Conservation (phyloP, 2,888 invertebrate species). For the Elmis aenea region DNA sequence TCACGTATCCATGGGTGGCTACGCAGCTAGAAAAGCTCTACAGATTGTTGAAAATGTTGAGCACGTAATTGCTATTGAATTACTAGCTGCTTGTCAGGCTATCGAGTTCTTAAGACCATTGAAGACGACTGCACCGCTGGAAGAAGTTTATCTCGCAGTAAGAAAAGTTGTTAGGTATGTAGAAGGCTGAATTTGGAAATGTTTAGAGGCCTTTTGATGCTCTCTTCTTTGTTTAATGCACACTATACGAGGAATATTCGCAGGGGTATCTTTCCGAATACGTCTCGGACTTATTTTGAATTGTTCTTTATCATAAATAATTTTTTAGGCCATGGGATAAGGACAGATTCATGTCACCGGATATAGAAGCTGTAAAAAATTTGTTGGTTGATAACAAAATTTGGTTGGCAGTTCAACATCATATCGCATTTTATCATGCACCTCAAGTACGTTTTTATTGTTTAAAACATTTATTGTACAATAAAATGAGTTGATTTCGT, state of each 20-base stretch:
- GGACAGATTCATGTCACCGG: constrained; percentile 61
- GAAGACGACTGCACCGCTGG: constrained; percentile 57
- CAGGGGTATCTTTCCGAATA: too few relatives aligned
- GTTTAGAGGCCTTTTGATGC: too few relatives aligned
- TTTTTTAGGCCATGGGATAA: constrained; percentile 55
- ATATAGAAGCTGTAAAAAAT: constrained; percentile 56
- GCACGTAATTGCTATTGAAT: constrained; percentile 59
- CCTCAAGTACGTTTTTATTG: constrained; percentile 42
- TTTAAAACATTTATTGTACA: too few relatives aligned
- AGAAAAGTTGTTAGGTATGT: constrained; percentile 49
- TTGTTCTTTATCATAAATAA: too few relatives aligned
- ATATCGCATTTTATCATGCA: constrained; percentile 45
- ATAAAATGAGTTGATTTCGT: too few relatives aligned
- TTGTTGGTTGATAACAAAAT: constrained; percentile 49
- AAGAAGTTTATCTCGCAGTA: constrained; percentile 58
- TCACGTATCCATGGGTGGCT: constrained; percentile 67
- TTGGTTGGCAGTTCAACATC: constrained; percentile 51
- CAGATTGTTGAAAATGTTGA: constrained; percentile 52
- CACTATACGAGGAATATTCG: too few relatives aligned
- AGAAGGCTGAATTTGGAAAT: too few relatives aligned
- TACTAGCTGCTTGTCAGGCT: constrained; percentile 62
- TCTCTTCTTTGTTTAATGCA: too few relatives aligned
- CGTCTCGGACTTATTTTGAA: too few relatives aligned
- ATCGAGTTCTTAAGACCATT: constrained; percentile 62
- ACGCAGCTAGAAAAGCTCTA: constrained; percentile 58